Base-by-base conservation (phyloP, 2,888 invertebrate genomes). In the Thecocarcelia acutangulata region DNA sequence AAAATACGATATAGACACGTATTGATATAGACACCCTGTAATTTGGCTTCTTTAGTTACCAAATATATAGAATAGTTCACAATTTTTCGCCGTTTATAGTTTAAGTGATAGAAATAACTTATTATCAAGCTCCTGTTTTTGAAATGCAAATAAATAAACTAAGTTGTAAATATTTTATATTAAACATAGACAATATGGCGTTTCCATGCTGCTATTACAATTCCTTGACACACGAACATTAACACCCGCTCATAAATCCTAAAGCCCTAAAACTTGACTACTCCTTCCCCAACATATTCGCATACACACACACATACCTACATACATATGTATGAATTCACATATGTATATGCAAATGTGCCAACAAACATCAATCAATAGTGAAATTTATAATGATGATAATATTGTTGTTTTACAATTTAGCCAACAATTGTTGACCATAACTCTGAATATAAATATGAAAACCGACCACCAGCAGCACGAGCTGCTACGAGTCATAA, bases 311-410 rank as follows among this genome's bases (percentile, higher is more conserved):
- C 28, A 12, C 17, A 28, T 15, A 56, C 37, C 17, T 21, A 6
- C 3, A 17, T 3, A 50, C 37, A 63, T 46, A 28, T 24, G 13
- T 24, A 15, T 42, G 40, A 19, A 44, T 24, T 15, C 50, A 28
- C 42, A 63, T n/a, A n/a, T n/a, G n/a, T n/a, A n/a, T n/a, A n/a
- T n/a, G n/a, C n/a, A n/a, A n/a, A n/a, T 28, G 33, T 33, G 33
- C 33, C 33, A 33, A 9, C 9, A 66, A 66, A 73, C 58, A 81
- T 81, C 81, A 81, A 81, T 81, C 81, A 77, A 81, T 81, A 77
- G n/a, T n/a, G n/a, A 77, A 77, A 72, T 73, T 73, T 81, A 81
- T 77, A 76, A 81, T 73, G 56, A 72, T 81, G 21, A 61, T 68
- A 70, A 66, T 75, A 56, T 69, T 81, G 68, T 58, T 73, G 42